A percentile compares a stretch with the other conserved stretches of the same genome.
Evolutionary conservation across 2,113 vertebrate species (phyloP).

Genomic region (Eulemur rufifrons): DNA sequence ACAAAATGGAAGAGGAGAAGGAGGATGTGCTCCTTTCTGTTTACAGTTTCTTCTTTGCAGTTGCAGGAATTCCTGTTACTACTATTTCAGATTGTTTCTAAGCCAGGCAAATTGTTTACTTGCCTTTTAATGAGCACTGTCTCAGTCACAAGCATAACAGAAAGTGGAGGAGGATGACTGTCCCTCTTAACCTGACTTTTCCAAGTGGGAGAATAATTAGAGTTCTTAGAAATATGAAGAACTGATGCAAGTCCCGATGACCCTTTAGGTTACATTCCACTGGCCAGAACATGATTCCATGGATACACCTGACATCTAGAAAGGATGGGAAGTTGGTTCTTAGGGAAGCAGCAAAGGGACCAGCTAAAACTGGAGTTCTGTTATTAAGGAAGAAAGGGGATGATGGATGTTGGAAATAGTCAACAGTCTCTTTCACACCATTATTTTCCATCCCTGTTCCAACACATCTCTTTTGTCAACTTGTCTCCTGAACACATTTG

Average conservation of each 20-base stretch:
- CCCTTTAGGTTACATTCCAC: not conserved
- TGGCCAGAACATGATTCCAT: not conserved
- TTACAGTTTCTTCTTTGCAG: not conserved
- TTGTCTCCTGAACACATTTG: not conserved
- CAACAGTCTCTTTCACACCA: not conserved
- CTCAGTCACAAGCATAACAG: too few species aligned
- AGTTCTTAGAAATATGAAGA: too few species aligned
- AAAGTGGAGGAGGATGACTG: too few species aligned
- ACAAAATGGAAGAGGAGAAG: not conserved
- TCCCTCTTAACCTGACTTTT: too few species aligned
- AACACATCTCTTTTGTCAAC: not conserved
- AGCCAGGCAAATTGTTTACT: too few species aligned
- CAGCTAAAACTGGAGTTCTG: not conserved
- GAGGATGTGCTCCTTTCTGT: not conserved
- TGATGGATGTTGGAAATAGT: not conserved
- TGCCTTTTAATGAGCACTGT: too few species aligned
- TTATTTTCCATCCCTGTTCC: not conserved
- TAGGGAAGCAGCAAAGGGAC: not conserved
- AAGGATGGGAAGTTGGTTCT: not conserved
- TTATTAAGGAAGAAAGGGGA: not conserved
- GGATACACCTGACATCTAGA: not conserved
- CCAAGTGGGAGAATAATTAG: too few species aligned
- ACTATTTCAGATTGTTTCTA: too few species aligned
- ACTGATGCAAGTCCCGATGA: not conserved
- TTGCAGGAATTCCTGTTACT: too few species aligned